Evolutionary conservation across 2,797 vertebrate species (phyloP).

Genomic region (Sarcophilus harrisii): DNA sequence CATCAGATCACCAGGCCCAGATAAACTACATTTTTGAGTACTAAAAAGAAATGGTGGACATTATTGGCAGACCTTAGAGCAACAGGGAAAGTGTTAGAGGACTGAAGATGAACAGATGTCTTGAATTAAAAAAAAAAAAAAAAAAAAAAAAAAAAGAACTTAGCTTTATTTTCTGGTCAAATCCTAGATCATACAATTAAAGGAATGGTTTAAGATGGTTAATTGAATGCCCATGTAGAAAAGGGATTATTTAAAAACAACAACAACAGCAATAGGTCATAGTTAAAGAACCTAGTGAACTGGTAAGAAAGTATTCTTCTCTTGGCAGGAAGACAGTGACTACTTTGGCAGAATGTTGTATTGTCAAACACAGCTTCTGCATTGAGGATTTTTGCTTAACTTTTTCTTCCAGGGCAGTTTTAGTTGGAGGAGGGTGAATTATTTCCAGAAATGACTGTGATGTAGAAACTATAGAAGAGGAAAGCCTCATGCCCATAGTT

Average conservation of each 20-base stretch:
- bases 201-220: neutral
- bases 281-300: neutral
- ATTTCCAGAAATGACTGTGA: neutral
- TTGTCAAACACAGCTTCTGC: neutral
- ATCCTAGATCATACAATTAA: neutral
- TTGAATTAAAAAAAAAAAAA: neutral
- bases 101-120: neutral
- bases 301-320: neutral
- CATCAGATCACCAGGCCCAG: neutral
- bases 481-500: neutral
- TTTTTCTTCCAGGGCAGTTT: neutral
- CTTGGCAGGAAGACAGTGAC: neutral
- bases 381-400: neutral
- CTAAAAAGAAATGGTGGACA: neutral
- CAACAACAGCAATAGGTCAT: neutral
- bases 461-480: neutral
- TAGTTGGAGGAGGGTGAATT: neutral
- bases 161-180: neutral
- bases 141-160: neutral
- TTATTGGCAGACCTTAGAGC: neutral
- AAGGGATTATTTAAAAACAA: neutral
- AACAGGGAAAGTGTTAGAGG: neutral
- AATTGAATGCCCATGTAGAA: neutral
- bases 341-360: neutral
- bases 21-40: neutral